Evolutionary conservation across 2,797 vertebrate genomes (phyloP).

Genomic region (Sebastes itinus): DNA sequence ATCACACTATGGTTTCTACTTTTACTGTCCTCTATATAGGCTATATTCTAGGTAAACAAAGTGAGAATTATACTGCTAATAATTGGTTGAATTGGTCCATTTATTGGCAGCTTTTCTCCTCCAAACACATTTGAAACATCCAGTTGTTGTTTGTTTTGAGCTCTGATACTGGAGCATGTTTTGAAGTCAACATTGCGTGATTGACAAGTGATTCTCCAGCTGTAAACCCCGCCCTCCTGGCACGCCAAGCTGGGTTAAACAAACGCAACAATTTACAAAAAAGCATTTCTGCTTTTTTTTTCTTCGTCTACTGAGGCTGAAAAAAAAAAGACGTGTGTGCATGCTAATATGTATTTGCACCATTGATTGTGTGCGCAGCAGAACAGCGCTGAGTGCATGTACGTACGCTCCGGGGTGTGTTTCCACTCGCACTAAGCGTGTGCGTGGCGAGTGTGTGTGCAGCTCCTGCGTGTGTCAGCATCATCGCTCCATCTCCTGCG

Average conservation of each 20-base stretch:
- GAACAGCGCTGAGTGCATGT: slow-evolving; percentile 21
- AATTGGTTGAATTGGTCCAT: not conserved
- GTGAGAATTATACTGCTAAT: not conserved
- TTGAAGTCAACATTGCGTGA: slow-evolving; percentile 4
- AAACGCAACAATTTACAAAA: slow-evolving; percentile 45
- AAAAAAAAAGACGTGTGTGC: slow-evolving; percentile 47
- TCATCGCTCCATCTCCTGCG: slow-evolving; percentile 85
- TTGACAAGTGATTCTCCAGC: slow-evolving; percentile 29
- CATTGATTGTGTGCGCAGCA: slow-evolving; percentile 38
- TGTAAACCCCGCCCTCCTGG: slow-evolving; percentile 23
- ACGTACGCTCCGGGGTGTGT: slow-evolving; percentile 23
- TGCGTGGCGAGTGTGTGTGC: slow-evolving; percentile 17
- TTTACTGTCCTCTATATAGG: not conserved
- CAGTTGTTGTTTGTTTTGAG: not conserved
- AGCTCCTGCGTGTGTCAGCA: slow-evolving; percentile 77
- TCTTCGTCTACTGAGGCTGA: slow-evolving; percentile 71
- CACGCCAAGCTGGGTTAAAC: slow-evolving; percentile 27
- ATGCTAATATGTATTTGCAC: slow-evolving; percentile 27
- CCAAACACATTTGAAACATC: not conserved
- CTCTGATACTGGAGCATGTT: not conserved
- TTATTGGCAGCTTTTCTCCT: not conserved
- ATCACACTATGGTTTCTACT: slow-evolving; percentile 2
- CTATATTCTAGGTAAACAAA: not conserved
- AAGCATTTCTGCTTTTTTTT: slow-evolving; percentile 72
- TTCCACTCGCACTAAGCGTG: slow-evolving; percentile 14